Evolutionary conservation across 1,140 invertebrate species (phyloP), one percentile per base, ranked within the genome.

Genomic region (Macrobrachium rosenbergii): DNA sequence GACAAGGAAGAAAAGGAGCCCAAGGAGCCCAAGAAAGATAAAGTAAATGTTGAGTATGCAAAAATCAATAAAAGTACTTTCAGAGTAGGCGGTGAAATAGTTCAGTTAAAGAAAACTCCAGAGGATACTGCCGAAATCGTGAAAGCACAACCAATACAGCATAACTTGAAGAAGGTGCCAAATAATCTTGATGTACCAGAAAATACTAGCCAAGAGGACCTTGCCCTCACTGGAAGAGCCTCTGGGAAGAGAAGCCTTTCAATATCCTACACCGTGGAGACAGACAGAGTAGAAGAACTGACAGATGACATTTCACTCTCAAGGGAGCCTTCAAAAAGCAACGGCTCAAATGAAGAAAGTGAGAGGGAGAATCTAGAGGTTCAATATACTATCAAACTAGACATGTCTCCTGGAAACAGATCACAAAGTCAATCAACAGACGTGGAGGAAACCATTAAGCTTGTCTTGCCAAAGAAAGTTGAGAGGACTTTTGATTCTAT

Each of bases 61-160:
- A 86, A 86, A 37, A 86, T 86, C 6, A 73, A 86, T 16, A 86
- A 86, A 81, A 67, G 63, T 17, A 86, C 84, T 6, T 86, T 86
- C 64, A 86, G 69, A 37, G 69, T 86, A 12, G 84, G 84, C 28
- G 77, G 84, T 16, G 63, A 86, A 52, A 73, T 86, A 63, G 84
- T 86, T 45, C 77, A 86, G 21, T 43, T 86, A 17, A 86, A 86
- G 67, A 80, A 86, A 58, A 64, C 84, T 37, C 45, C 43, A 58
- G 17, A 73, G 16, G 60, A 73, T 23, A 3, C 12, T 5, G 17
- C 28, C 37, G 45, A 19, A 6, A 58, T 69, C 21, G 10, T 19
- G 3, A 52, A 81, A 6, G 60, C 52, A 5, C 17, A n/a, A 21
- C 37, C 37, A 2, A 43, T 21, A 16, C 21, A 59, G 19, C 17